phyloP scores from a whole-genome alignment of 2,113 vertebrate species.

The Ginglymostoma cirratum region DNA sequence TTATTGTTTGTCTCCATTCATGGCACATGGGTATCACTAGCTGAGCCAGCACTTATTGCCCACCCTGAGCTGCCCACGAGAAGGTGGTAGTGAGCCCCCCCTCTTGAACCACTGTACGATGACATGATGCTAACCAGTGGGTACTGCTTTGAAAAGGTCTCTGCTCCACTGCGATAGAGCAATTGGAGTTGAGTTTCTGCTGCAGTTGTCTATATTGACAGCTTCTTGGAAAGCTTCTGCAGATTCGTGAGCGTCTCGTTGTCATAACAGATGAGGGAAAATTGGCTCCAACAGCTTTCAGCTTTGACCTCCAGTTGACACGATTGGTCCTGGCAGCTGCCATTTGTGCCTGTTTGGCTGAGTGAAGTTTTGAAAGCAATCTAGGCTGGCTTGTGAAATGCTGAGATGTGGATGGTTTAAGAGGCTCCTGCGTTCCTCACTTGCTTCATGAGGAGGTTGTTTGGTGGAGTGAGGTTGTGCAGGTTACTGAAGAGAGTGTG shows the following conservation, averaged over 20 bases:
- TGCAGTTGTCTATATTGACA: neutral
- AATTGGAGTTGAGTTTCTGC: neutral
- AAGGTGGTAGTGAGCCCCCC: too few species aligned
- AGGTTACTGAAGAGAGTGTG: neutral
- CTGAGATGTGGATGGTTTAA: neutral
- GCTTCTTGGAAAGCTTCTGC: neutral
- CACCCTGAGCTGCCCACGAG: too few species aligned
- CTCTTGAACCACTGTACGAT: too few species aligned
- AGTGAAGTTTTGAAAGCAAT: neutral
- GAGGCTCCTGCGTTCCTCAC: neutral
- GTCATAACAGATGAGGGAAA: neutral
- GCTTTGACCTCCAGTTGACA: neutral
- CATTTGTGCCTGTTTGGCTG: neutral
- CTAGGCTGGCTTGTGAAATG: neutral
- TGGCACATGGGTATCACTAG: too few species aligned
- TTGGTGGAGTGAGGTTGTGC: neutral
- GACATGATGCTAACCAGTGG: neutral
- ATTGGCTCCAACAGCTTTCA: neutral
- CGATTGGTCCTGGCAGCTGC: neutral
- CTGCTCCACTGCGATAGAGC: neutral
- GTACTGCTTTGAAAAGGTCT: neutral
- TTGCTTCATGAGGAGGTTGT: neutral
- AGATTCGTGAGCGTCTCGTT: neutral
- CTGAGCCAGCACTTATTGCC: too few species aligned
- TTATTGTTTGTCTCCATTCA: too few species aligned